phyloP scores from a whole-genome alignment of 2,888 invertebrate species.

The Seira musarum region DNA sequence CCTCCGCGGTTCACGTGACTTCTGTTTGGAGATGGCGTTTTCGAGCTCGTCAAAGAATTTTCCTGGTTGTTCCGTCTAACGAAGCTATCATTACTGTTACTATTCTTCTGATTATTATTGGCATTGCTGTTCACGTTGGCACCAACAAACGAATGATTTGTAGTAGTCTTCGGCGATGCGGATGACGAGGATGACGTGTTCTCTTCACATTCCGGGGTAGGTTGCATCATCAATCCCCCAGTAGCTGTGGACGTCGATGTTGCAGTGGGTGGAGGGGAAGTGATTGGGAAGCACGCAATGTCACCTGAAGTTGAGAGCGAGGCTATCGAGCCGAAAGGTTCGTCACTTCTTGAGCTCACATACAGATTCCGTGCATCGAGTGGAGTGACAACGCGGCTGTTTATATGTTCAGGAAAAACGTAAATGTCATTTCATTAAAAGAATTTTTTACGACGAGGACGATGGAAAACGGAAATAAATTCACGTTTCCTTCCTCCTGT shows the following conservation, averaged over 20 bases:
- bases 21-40: too few relatives aligned
- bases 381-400: slow-evolving; percentile 64
- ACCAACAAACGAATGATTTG: too few relatives aligned
- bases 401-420: slow-evolving; percentile 29
- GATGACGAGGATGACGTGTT: slow-evolving; percentile 27
- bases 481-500: too few relatives aligned
- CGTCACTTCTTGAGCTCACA: slow-evolving; percentile 64
- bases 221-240: slow-evolving; percentile 26
- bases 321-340: slow-evolving; percentile 68
- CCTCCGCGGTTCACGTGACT: too few relatives aligned
- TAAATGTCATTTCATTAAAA: background rate
- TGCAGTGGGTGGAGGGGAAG: slow-evolving; percentile 1
- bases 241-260: background rate
- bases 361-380: slow-evolving; percentile 62
- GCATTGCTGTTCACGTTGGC: too few relatives aligned
- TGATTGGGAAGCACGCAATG: slow-evolving; percentile 67
- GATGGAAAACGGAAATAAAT: too few relatives aligned
- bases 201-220: slow-evolving; percentile 42
- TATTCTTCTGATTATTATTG: too few relatives aligned
- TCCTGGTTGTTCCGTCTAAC: background rate
- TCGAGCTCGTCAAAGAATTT: too few relatives aligned
- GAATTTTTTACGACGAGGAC: too few relatives aligned
- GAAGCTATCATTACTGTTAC: background rate
- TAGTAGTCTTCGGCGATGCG: background rate
- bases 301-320: slow-evolving; percentile 66